Conservation (phyloP, 2,888 invertebrate species). For the Stramonita haemastoma region DNA sequence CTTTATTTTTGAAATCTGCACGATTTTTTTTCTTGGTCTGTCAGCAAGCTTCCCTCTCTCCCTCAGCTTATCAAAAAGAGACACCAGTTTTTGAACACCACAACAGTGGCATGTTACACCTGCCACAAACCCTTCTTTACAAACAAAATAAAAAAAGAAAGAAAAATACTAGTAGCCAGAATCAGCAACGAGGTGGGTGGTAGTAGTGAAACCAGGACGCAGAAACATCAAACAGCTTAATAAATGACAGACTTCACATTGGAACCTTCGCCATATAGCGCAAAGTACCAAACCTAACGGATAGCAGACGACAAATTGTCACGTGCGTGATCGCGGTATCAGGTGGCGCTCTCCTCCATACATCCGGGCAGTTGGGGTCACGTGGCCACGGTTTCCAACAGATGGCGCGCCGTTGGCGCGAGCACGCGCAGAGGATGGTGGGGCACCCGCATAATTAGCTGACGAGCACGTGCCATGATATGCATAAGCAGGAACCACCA, state of each 20-base stretch:
- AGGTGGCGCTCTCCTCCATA: neutral
- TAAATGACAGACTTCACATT: neutral
- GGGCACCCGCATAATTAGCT: constrained; percentile 40
- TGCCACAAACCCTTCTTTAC: too few relatives aligned
- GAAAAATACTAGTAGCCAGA: too few relatives aligned
- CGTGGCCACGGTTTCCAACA: constrained; percentile 31
- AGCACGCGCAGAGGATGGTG: constrained; percentile 3
- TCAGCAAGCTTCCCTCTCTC: too few relatives aligned
- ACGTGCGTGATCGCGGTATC: neutral
- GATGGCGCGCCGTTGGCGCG: constrained; percentile 36
- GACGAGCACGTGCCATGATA: constrained; percentile 18
- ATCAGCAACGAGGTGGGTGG: too few relatives aligned
- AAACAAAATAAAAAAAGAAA: too few relatives aligned
- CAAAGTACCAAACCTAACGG: neutral
- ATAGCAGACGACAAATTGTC: neutral
- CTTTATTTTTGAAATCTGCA: too few relatives aligned
- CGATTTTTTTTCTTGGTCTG: too few relatives aligned
- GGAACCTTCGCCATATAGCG: neutral
- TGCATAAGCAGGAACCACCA: neutral
- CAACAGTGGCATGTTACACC: too few relatives aligned
- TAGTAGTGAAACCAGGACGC: too few relatives aligned
- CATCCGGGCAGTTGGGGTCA: constrained; percentile 6
- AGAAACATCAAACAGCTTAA: neutral
- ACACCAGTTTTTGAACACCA: too few relatives aligned
- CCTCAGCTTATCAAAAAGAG: too few relatives aligned